Base-by-base conservation (phyloP, 2,113 vertebrate species). In the Panthera leo region DNA sequence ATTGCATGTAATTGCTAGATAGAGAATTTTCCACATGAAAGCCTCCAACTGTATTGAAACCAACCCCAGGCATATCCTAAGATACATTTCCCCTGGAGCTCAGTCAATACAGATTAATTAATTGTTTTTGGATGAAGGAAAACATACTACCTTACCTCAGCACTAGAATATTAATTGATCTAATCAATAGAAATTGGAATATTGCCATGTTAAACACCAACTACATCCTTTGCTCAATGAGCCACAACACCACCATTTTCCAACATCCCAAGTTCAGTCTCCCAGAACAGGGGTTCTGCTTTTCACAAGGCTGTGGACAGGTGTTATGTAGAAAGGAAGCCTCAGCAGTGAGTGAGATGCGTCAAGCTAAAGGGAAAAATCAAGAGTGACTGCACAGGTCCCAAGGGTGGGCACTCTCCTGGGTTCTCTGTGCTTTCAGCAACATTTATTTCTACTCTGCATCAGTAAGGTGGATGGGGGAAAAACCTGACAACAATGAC, bases 1-100 rank as follows among this genome's bases (percentile, higher is more conserved):
- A 79, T 61, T 95, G 63, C 75, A 36, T 96, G 53, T 91, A 97
- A 97, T 92, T 94, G 91, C 79, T 96, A 97, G 97, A 73, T 86
- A 82, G 51, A 97, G 94, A 97, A 95, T 95, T 98, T 97, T 98
- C 75, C 79, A 96, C 93, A 61, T 88, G 83, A 98, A 94, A 95
- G 89, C 84, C 42, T 91, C 86, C 67, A 71, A 75, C 45, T 90
- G 29, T 91, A 89, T 73, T 97, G 97, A 97, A 89, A 97, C n/a
- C 68, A 95, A 63, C 68, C 42, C 91, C 79, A 90, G 58, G 63
- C 53, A 91, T 65, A 71, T 86, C 67, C 36, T 71, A 93, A 34
- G 67, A 96, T 70, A 45, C 27, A 13, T 86, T 87, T 94, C 36
- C 65, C 78, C 79, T n/a, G 27, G 93, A 88, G 86, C 36, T 93